These are phyloP conservation scores for Crenuchus spilurus DNA, from an alignment of 2,797 vertebrate genomes.

Conservation along the genomic window DNA sequence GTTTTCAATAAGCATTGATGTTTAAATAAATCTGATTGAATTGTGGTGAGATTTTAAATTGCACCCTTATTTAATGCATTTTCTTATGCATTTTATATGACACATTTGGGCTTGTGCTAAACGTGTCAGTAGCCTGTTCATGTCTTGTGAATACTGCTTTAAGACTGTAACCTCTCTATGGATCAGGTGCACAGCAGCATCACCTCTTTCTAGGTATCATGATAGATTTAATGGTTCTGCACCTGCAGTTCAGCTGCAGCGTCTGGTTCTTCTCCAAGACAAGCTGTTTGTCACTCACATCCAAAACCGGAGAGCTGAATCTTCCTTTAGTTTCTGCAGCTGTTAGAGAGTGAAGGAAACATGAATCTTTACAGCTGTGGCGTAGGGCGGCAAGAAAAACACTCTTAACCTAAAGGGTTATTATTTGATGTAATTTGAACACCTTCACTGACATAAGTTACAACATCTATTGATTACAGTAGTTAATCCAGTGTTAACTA, in stretches of 20 bases:
- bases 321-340: constrained; percentile 82
- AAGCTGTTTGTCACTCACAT: constrained; percentile 79
- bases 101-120: not conserved
- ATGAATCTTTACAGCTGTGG: not conserved
- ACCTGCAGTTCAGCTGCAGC: constrained; percentile 92
- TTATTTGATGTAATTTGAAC: too few species aligned
- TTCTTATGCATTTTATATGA: not conserved
- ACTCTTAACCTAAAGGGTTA: too few species aligned
- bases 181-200: not conserved
- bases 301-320: constrained; percentile 84
- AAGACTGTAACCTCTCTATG: not conserved
- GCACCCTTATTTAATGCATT: too few species aligned
- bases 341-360: constrained; percentile 68
- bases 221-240: constrained; percentile 59
- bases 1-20: too few species aligned
- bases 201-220: not conserved
- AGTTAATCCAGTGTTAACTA: too few species aligned
- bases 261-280: constrained; percentile 85
- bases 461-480: too few species aligned
- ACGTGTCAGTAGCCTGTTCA: not conserved
- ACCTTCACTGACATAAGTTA: too few species aligned
- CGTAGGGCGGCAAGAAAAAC: not conserved
- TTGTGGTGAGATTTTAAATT: too few species aligned
- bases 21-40: too few species aligned
- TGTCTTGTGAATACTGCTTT: not conserved